Evolutionary conservation across 2,797 vertebrate species (phyloP).

Genomic region (Monodelphis domestica): DNA sequence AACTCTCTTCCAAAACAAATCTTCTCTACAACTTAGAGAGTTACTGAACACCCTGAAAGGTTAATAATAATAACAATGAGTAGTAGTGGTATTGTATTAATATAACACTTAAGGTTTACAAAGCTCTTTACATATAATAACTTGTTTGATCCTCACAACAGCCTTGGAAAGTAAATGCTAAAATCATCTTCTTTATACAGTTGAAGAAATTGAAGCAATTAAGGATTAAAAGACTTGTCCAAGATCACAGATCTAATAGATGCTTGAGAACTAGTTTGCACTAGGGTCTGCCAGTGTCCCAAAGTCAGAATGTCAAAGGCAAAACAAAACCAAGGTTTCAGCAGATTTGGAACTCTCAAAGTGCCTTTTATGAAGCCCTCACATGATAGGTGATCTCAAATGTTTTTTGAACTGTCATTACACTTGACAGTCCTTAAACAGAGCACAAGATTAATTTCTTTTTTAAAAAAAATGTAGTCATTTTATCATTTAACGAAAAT

Average conservation of each 20-base stretch:
- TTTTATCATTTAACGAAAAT: neutral
- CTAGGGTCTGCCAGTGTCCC: neutral
- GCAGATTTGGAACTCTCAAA: neutral
- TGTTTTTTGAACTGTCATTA: neutral
- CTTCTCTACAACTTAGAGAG: neutral
- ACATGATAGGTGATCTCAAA: neutral
- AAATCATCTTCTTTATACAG: neutral
- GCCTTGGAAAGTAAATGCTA: neutral
- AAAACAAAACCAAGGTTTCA: neutral
- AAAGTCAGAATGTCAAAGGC: neutral
- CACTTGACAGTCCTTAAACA: neutral
- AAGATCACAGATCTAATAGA: neutral
- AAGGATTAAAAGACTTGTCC: neutral
- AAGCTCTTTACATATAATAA: neutral
- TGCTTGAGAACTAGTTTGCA: neutral
- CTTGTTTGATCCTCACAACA: neutral
- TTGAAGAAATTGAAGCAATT: neutral
- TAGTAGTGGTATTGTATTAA: neutral
- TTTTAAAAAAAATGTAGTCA: neutral
- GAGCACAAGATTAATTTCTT: neutral
- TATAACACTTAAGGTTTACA: neutral
- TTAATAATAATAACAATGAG: no score
- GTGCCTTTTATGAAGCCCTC: neutral
- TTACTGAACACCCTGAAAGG: no score
- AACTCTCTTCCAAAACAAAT: neutral